Base-by-base conservation (phyloP, 2,113 vertebrate genomes). In the Xiphias gladius region DNA sequence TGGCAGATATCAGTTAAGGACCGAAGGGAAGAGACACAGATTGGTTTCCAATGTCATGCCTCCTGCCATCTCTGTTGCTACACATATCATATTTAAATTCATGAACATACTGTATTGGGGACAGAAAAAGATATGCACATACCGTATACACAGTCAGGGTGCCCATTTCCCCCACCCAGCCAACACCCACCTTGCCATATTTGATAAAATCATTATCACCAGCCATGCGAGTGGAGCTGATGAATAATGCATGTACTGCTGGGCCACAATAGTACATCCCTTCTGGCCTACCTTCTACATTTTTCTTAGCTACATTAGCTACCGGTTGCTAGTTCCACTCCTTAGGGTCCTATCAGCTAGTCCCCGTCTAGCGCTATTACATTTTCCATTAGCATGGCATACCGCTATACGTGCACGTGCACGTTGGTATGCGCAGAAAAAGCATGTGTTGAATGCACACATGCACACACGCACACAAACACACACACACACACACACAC, bases 151-250 rank as follows among this genome's bases (percentile, higher is more conserved):
- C 50, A n/a, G 24, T 48, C 55, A 62, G 81, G 61, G 80, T 26
- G 24, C 75, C 65, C 16, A 24, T 76, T 66, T 77, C 62, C 59
- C 46, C 37, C 50, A 71, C 59, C 69, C 75, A 66, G 28, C 84
- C 73, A 61, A 59, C 70, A 74, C 83, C 83, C 84, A 83, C 76
- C 78, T 67, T 75, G 90, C 89, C 89, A 91, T 79, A 92, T 94
- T 88, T 92, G 87, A 95, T 94, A 59, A 92, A 91, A 93, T 93
- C 90, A 88, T 92, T 82, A 92, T 90, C 83, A 88, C 58, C 86
- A 91, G 82, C 82, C 89, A 90, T 84, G 91, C 89, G 22, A 82
- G 78, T 41, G 48, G 39, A 84, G 76, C 75, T 84, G 61, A 92
- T 95, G 90, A 93, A 94, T 94, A 89, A 94, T 95, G 81, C 69